Conservation (phyloP, 2,888 invertebrate species). For the Acheta domesticus region DNA sequence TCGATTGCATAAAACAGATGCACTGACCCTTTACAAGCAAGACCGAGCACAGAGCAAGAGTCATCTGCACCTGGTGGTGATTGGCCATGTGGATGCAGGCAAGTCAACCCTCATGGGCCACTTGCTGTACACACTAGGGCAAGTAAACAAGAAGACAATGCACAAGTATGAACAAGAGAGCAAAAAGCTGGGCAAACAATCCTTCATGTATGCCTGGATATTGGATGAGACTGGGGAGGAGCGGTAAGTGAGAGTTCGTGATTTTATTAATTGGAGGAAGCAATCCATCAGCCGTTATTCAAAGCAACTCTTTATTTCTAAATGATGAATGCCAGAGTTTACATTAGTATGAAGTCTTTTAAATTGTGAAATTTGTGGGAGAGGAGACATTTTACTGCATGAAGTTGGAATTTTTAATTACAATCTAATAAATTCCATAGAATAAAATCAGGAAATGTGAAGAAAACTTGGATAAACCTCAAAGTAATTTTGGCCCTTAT, state of each 20-base stretch:
- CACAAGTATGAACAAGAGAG: conserved; percentile 98
- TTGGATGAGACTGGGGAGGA: conserved; percentile 98
- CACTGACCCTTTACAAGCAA: conserved; percentile 61
- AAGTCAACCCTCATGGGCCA: conserved; percentile 98
- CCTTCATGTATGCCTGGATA: conserved; percentile 98
- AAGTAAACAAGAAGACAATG: conserved; percentile 81
- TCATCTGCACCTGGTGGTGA: conserved; percentile 85
- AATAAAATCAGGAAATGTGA: too few species aligned
- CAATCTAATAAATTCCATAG: too few species aligned
- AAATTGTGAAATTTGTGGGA: neutral
- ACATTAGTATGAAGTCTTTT: neutral
- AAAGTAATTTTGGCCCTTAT: too few species aligned
- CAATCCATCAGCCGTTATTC: too few species aligned
- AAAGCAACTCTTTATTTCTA: too few species aligned
- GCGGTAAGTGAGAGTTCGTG: conserved; percentile 49
- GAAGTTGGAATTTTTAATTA: too few species aligned
- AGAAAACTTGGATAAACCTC: too few species aligned
- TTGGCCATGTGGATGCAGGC: conserved; percentile 97
- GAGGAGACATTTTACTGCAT: neutral
- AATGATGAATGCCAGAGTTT: too few species aligned
- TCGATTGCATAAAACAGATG: conserved; percentile 47
- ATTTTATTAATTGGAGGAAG: neutral
- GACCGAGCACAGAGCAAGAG: conserved; percentile 79
- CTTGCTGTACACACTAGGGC: conserved; percentile 79
- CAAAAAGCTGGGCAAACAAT: conserved; percentile 94